Base-by-base conservation (phyloP, 2,888 invertebrate species). In the Sesia bembeciformis region DNA sequence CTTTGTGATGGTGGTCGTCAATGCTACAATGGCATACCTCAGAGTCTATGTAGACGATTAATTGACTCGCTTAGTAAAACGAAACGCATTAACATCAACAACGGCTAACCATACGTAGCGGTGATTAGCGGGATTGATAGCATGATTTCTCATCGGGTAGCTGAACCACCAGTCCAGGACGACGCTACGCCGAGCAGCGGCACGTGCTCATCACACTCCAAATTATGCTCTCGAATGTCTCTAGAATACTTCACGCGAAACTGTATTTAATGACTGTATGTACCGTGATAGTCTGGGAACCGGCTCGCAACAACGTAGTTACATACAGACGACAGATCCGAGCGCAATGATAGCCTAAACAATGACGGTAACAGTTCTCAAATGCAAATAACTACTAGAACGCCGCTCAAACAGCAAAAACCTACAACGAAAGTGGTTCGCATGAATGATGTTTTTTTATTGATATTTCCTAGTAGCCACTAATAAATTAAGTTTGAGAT, bases 241-340 rank as follows among this genome's bases (percentile, higher is more conserved):
- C 72, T 68, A 77, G 76, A 80, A 78, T 78, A 80, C 78, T 81
- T 81, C 76, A 80, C 75, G 67, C 74, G 76, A 81, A 86, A 85
- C 84, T 84, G 84, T 84, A 81, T 71, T 74, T 84, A 87, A 86
- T 82, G 85, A 80, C 74, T 68, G 72, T 71, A 72, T 66, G 68
- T 78, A 76, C 75, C 76, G 81, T 81, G 80, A 80, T 74, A 79
- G 80, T 79, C 84, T 88, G 88, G 80, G 87, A 89, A 88, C 72
- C 68, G 70, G 72, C 70, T 67, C 68, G 73, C 73, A 74, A 75
- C 77, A 70, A 72, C 70, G 73, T 75, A 71, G 76, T 79, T 78
- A 70, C 71, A 71, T 73, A 76, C 79, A 76, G 71, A 74, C 74
- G 73, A 69, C 69, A 84, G 87, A 89, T 88, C 72, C 68, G 66